Conservation (phyloP, 2,797 vertebrate genomes). For the Pogoniulus pusillus region DNA sequence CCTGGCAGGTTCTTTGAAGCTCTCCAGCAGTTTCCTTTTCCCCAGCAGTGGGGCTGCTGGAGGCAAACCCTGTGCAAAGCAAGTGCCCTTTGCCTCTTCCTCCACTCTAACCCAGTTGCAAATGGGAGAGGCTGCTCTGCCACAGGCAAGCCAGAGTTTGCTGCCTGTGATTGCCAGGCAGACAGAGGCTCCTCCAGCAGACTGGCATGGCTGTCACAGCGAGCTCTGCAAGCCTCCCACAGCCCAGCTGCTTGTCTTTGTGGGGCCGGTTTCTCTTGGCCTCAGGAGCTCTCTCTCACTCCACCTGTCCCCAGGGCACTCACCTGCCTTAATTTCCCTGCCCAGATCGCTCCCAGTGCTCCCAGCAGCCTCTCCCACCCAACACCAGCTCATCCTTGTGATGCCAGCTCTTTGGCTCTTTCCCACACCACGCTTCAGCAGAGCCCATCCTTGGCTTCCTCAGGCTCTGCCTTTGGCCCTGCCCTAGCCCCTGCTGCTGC, state of each 20-base stretch:
- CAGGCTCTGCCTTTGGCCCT: not conserved
- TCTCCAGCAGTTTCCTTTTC: not conserved
- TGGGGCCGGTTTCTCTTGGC: not conserved
- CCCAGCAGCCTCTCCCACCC: not conserved
- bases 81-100: not conserved
- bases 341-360: not conserved
- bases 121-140: not conserved
- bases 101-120: rapidly evolving
- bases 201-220: rapidly evolving
- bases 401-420: not conserved
- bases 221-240: not conserved
- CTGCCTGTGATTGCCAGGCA: not conserved
- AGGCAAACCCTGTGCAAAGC: not conserved
- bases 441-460: not conserved
- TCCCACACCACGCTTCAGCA: not conserved
- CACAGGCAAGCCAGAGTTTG: rapidly evolving
- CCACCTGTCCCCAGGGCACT: not conserved
- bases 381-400: not conserved
- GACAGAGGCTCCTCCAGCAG: not conserved
- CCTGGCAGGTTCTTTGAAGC: not conserved
- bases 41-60: not conserved
- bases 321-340: not conserved
- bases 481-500: not conserved
- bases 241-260: rapidly evolving
- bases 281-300: not conserved